Evolutionary conservation across 2,113 vertebrate genomes (phyloP), one percentile per base, ranked within the genome.

Genomic region (Seriola dumerili): DNA sequence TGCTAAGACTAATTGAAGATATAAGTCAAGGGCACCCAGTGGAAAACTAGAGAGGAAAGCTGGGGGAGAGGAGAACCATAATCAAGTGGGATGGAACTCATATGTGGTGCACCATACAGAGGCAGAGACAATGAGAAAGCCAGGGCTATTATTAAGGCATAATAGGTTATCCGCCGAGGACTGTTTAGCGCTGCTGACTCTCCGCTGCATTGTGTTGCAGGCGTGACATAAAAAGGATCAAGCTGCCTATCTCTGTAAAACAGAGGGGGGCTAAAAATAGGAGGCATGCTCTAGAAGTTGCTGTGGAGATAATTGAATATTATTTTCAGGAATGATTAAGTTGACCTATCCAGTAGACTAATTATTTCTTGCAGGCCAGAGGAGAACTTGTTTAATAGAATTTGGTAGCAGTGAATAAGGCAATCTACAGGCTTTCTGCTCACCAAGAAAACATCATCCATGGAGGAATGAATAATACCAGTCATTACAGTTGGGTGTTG

Each of bases 291-390:
- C 90, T 92, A 92, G 88, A 94, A 93, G 92, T 93, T 94, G 88
- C 84, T 36, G 91, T 85, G 72, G 85, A 94, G 92, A 94, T 95
- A 95, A 95, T 94, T 95, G 93, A 95, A 95, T 94, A 95, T 96
- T 95, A 95, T 95, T 95, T 96, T 93, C 94, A 95, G 95, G 94
- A 95, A 95, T 95, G 93, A 95, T 95, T 92, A 94, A 94, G 91
- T 94, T 95, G 94, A 95, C 94, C 94, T 94, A 95, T 95, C 87
- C 93, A 86, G 85, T 80, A 94, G 89, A 94, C 92, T 95, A 95
- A 96, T 96, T 95, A 94, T 95, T 92, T 93, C 86, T 94, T 76
- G 85, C 90, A 90, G 85, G 87, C 89, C 91, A 89, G 89, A 83
- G 76, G 86, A 91, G 91, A 88, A 90, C 84, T 66, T 88, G 84